These are phyloP conservation scores for Gulo gulo DNA, from an alignment of 2,113 vertebrate genomes.

Conservation along the genomic window DNA sequence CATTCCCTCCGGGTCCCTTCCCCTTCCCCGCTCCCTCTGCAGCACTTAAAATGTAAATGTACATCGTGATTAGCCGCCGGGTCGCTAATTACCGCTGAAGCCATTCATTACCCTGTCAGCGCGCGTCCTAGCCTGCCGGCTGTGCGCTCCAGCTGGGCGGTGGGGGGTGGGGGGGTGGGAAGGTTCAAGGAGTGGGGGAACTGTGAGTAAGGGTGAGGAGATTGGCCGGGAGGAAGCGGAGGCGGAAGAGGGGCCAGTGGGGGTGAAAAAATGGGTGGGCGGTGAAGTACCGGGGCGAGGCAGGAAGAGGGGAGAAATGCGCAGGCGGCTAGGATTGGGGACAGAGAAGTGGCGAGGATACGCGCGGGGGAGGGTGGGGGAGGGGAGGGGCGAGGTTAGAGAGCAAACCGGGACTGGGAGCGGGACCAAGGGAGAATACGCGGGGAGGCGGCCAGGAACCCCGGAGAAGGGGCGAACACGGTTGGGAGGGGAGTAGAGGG, in stretches of 20 bases:
- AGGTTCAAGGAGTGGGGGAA: background rate
- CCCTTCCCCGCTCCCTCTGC: constrained; percentile 58
- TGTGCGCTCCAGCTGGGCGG: constrained; percentile 61
- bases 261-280: background rate
- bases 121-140: constrained; percentile 75
- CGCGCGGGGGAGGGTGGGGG: background rate
- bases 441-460: background rate
- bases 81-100: constrained; percentile 84
- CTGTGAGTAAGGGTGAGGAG: no score
- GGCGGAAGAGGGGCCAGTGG: background rate
- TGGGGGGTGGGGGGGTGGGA: background rate
- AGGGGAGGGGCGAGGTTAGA: background rate
- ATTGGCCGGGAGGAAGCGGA: background rate
- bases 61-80: constrained; percentile 82
- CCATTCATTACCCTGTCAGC: constrained; percentile 85
- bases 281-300: background rate
- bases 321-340: background rate
- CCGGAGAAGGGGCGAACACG: background rate
- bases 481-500: background rate
- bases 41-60: constrained; percentile 86
- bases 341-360: background rate
- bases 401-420: background rate
- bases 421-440: accelerated
- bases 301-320: background rate
- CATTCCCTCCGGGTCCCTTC: constrained; percentile 33